Conservation (phyloP, 2,888 invertebrate genomes). For the Drosophila mimetica region DNA sequence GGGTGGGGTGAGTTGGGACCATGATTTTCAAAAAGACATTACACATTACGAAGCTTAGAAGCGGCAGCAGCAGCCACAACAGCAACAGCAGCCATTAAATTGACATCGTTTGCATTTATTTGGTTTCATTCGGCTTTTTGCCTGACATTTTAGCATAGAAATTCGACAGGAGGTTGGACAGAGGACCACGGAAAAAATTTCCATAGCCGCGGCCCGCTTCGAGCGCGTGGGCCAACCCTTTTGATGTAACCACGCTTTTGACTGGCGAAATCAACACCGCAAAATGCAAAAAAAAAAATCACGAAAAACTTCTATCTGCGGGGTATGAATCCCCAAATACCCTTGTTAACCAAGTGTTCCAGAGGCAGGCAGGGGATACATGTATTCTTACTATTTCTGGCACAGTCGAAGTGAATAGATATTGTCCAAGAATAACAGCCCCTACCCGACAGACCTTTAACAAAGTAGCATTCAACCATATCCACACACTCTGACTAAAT, state of each 20-base stretch:
- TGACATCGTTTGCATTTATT: conserved; percentile 74
- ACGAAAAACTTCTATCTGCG: conserved; percentile 19
- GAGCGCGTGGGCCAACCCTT: conserved; percentile 67
- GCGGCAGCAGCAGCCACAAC: conserved; percentile 47
- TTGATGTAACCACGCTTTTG: conserved; percentile 74
- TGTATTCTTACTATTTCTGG: not conserved
- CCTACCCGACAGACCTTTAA: no score
- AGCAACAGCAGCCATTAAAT: conserved; percentile 70
- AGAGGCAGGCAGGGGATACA: not conserved
- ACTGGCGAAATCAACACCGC: conserved; percentile 68
- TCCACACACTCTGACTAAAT: no score
- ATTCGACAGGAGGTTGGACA: conserved; percentile 66
- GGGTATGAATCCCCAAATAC: conserved; percentile 13
- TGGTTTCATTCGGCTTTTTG: conserved; percentile 66
- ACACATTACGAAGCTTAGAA: conserved; percentile 61
- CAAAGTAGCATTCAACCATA: not conserved
- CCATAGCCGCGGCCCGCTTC: conserved; percentile 59
- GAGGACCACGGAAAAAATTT: conserved; percentile 59
- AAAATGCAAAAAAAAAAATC: conserved; percentile 38
- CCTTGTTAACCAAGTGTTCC: not conserved
- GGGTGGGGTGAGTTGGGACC: conserved; percentile 44
- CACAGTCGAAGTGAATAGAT: not conserved
- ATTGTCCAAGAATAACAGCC: not conserved
- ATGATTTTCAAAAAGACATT: conserved; percentile 75
- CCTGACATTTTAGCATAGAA: conserved; percentile 79